Evolutionary conservation across 2,113 vertebrate genomes (phyloP).

Genomic region (Empidonax traillii): DNA sequence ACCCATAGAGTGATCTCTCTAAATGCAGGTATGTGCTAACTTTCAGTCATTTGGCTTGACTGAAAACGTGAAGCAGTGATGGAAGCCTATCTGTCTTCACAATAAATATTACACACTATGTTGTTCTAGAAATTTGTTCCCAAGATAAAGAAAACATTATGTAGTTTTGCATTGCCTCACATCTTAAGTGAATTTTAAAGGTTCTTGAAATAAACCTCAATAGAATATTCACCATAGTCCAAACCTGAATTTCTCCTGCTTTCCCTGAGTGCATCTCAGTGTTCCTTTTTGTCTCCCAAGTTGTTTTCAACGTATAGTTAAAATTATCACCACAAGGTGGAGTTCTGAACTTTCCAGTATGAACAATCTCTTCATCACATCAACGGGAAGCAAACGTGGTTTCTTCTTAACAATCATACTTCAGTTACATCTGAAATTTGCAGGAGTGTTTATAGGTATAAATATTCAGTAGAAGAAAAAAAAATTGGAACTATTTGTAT

Average conservation of each 20-base stretch:
- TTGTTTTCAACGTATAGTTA: not conserved
- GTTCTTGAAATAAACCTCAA: not conserved
- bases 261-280: not conserved
- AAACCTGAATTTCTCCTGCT: not conserved
- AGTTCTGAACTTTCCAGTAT: slow-evolving; percentile 42
- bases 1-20: not conserved
- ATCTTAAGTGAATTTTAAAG: not conserved
- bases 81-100: not conserved
- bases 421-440: not conserved
- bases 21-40: not conserved
- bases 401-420: not conserved
- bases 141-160: not conserved
- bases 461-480: not conserved
- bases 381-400: not conserved
- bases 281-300: not conserved
- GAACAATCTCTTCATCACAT: not conserved
- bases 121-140: not conserved
- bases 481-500: not conserved
- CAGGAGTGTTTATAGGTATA: not conserved
- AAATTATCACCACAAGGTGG: slow-evolving; percentile 60
- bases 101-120: not conserved
- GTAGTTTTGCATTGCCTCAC: not conserved
- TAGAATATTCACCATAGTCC: not conserved
- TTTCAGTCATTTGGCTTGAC: not conserved
- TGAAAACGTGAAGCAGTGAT: not conserved